Conservation (phyloP, 2,888 invertebrate genomes). For the Drosophila yooni region DNA sequence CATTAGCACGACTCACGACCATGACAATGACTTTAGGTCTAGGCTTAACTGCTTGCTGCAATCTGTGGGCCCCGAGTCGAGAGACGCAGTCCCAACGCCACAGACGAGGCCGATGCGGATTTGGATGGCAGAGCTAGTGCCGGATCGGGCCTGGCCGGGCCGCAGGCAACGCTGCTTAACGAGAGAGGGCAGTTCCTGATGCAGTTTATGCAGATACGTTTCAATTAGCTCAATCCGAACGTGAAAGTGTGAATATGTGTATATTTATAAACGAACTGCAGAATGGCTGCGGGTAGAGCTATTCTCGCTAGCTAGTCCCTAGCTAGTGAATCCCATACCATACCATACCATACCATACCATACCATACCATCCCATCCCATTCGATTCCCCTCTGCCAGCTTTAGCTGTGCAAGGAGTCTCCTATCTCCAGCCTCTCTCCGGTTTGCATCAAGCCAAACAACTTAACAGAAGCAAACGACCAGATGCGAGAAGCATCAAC, state of each 20-base stretch:
- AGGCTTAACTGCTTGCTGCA: conserved; percentile 40
- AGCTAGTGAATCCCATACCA: conserved; percentile 3
- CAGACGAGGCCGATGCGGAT: conserved; percentile 27
- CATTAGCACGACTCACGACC: conserved; percentile 71
- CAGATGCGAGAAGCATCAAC: conserved; percentile 43
- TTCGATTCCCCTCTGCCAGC: conserved; percentile 9
- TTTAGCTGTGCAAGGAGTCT: conserved; percentile 15
- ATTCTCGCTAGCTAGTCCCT: conserved; percentile 5
- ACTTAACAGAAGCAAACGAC: conserved; percentile 41
- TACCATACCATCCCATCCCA: not conserved
- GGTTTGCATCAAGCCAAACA: conserved; percentile 42
- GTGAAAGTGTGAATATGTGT: conserved; percentile 77
- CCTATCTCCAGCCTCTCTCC: conserved; percentile 29
- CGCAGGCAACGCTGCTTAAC: conserved; percentile 47
- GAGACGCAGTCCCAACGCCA: conserved; percentile 10
- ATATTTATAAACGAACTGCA: conserved; percentile 59
- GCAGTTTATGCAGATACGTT: conserved; percentile 77
- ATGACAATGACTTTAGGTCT: conserved; percentile 69
- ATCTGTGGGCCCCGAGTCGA: conserved; percentile 27
- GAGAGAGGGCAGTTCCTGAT: conserved; percentile 64
- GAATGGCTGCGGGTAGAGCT: conserved; percentile 1
- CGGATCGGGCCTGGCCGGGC: conserved; percentile 11
- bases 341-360: not conserved
- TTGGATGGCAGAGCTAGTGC: conserved; percentile 1
- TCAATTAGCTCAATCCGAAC: conserved; percentile 79